Evolutionary conservation across 2,888 invertebrate species (phyloP).

Genomic region (Zygogramma bicolorata): DNA sequence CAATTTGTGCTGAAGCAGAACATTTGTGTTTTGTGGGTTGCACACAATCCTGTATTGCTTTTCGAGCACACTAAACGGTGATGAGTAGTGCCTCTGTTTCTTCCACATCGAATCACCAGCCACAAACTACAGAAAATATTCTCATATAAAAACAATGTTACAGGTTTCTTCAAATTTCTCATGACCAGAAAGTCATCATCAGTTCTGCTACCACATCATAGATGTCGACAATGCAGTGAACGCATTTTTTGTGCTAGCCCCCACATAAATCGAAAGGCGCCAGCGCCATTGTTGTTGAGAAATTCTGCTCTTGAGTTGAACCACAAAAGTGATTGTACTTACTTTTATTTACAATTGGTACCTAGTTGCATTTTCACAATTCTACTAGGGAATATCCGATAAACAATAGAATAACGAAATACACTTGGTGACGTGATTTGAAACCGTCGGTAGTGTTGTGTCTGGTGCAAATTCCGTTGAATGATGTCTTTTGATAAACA

Average conservation of each 20-base stretch:
- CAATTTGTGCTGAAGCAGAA: too few relatives aligned
- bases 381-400: background rate
- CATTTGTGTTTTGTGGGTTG: too few relatives aligned
- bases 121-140: too few relatives aligned
- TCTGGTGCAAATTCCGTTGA: slow-evolving; percentile 35
- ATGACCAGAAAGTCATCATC: too few relatives aligned
- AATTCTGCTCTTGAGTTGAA: slow-evolving; percentile 35
- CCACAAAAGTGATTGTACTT: slow-evolving; percentile 25
- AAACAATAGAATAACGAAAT: background rate
- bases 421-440: background rate
- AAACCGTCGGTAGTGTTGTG: slow-evolving; percentile 36
- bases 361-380: slow-evolving; percentile 2
- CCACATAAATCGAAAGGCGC: slow-evolving; percentile 44
- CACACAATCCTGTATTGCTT: too few relatives aligned
- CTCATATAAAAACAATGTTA: too few relatives aligned
- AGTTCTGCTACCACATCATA: slow-evolving; percentile 7
- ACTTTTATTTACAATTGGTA: too few relatives aligned
- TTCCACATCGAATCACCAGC: too few relatives aligned
- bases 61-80: too few relatives aligned
- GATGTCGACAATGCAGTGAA: slow-evolving; percentile 10
- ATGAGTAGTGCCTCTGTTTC: too few relatives aligned
- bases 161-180: background rate
- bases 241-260: slow-evolving; percentile 11
- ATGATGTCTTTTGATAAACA: slow-evolving; percentile 50
- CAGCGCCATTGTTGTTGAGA: slow-evolving; percentile 54